Evolutionary conservation across 2,888 invertebrate species (phyloP).

Genomic region (Danaus chrysippus): DNA sequence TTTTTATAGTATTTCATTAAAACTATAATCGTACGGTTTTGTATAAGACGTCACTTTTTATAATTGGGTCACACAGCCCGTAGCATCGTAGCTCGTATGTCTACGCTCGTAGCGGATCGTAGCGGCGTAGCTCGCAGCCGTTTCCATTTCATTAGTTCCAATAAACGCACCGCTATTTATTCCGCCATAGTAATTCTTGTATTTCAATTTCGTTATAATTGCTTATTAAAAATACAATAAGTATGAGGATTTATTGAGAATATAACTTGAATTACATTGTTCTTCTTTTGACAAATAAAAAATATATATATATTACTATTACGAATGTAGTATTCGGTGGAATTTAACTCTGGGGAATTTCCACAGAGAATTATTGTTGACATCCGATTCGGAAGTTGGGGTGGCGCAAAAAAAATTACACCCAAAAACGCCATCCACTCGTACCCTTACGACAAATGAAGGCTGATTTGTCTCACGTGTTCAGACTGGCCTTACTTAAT

Average conservation of each 20-base stretch:
- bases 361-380: constrained; percentile 27
- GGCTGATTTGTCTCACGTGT: constrained; percentile 27
- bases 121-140: constrained; percentile 35
- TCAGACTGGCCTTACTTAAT: constrained; percentile 3
- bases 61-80: constrained; percentile 22
- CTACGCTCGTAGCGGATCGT: constrained; percentile 36
- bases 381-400: constrained; percentile 32
- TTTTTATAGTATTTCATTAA: not conserved
- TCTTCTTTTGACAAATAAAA: constrained; percentile 7
- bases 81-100: constrained; percentile 20
- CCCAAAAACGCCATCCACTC: constrained; percentile 21
- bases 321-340: not conserved
- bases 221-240: not conserved
- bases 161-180: constrained; percentile 30
- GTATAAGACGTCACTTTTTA: constrained; percentile 2
- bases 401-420: constrained; percentile 30
- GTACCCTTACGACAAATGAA: constrained; percentile 24
- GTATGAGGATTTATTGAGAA: too few species aligned
- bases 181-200: constrained; percentile 29
- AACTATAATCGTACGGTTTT: not conserved
- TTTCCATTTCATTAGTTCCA: constrained; percentile 30
- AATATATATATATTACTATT: constrained; percentile 18
- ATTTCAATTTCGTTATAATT: constrained; percentile 13
- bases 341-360: not conserved
- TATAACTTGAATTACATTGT: not conserved